phyloP scores from a whole-genome alignment of 2,888 invertebrate genomes.

The Atrina japonica region DNA sequence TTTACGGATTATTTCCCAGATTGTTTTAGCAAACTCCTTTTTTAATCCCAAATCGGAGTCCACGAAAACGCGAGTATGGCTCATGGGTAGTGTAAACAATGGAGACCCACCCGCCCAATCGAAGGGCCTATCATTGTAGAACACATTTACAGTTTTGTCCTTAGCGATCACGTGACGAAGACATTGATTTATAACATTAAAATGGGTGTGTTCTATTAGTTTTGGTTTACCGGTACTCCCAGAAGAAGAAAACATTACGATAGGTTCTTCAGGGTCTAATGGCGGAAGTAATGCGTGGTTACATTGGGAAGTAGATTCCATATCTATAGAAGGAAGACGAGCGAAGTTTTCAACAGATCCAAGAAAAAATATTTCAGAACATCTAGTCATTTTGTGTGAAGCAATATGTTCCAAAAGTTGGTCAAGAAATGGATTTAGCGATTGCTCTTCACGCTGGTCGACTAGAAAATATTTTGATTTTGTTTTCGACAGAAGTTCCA shows the following conservation, averaged over 20 bases:
- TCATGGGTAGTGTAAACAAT: not conserved
- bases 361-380: constrained; percentile 8
- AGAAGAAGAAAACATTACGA: constrained; percentile 27
- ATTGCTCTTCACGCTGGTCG: constrained; percentile 15
- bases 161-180: no score
- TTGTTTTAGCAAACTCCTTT: not conserved
- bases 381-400: constrained; percentile 1
- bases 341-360: constrained; percentile 3
- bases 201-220: constrained; percentile 26
- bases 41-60: constrained; percentile 10
- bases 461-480: constrained; percentile 18
- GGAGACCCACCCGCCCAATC: constrained; percentile 31
- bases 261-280: constrained; percentile 25
- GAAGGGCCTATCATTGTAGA: constrained; percentile 27
- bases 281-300: not conserved
- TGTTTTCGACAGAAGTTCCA: constrained; percentile 9
- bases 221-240: constrained; percentile 30
- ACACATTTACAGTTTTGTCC: not conserved
- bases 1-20: constrained; percentile 24
- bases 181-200: constrained; percentile 5
- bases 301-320: not conserved
- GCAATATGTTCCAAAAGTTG: not conserved
- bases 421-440: not conserved
- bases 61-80: constrained; percentile 17
- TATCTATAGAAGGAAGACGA: not conserved